Evolutionary conservation across 2,797 vertebrate species (phyloP), one percentile per base, ranked within the genome.

Genomic region (Coccyzus lansbergi): DNA sequence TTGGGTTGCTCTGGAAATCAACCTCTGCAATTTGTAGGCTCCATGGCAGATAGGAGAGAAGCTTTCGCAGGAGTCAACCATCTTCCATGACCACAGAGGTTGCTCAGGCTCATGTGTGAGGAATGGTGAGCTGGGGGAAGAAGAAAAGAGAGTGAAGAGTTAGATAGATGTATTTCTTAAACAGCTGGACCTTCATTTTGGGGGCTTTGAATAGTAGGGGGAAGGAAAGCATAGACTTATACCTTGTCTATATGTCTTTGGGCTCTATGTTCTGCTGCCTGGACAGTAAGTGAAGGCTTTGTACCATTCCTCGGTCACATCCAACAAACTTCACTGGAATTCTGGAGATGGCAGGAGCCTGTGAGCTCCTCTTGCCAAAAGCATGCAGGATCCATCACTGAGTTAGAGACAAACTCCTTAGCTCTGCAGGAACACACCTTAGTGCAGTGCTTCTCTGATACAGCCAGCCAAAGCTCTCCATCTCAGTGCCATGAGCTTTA

Each of bases 1-100:
- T 86, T 1, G 0, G 15, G 10, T 80, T 92, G 58, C 93, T 94
- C 94, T 36, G 33, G 87, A 96, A 95, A 90, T 96, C 70, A 90
- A 28, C 63, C 16, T 67, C 63, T 68, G 67, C 15, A 69, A 33
- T 31, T 58, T 42, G 44, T 49, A 3, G 9, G 71, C 49, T 83
- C 22, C 1, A 0, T 86, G 77, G 68, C 31, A 28, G 53, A 63
- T 52, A 58, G 31, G 24, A 31, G 12, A 65, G 79, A 84, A 28
- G 21, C 91, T 95, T 95, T 74, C 40, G 51, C 10, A 26, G 91
- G 72, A 93, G 69, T 9, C 89, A 77, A 86, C 36, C 58, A 17
- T 72, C 31, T 7, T 56, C 42, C 42, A 8, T 88, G 68, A 96
- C 36, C 58, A 81, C 25, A 58, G 76, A 72, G n/a, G 25, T 63